phyloP scores from a whole-genome alignment of 2,113 vertebrate species.

The Danionella cerebrum region DNA sequence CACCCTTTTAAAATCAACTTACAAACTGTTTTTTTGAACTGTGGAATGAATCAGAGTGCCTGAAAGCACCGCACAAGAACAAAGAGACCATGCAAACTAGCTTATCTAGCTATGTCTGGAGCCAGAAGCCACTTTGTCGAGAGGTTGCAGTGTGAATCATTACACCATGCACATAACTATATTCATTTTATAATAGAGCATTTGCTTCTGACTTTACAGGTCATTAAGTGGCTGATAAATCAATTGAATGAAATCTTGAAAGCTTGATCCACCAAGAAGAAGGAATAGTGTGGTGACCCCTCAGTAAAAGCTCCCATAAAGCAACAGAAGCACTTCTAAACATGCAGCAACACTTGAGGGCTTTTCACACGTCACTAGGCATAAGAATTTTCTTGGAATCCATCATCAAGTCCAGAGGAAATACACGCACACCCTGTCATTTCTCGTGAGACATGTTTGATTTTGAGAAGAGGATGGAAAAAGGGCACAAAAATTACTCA shows the following conservation, averaged over 20 bases:
- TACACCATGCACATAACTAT: too few relatives aligned
- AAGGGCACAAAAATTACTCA: background rate
- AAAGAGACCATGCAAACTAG: too few relatives aligned
- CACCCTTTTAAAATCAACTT: too few relatives aligned
- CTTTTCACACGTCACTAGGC: background rate
- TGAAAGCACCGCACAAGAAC: too few relatives aligned
- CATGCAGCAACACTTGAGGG: background rate
- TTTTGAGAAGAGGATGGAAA: background rate
- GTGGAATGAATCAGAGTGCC: too few relatives aligned
- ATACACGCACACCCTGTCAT: background rate
- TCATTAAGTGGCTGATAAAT: background rate
- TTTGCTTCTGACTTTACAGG: too few relatives aligned
- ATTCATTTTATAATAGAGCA: too few relatives aligned
- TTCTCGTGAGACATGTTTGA: background rate
- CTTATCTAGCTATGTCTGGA: too few relatives aligned
- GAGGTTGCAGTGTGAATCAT: too few relatives aligned
- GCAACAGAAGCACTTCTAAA: background rate
- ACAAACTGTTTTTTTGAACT: too few relatives aligned
- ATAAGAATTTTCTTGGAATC: background rate
- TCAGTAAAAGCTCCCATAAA: background rate
- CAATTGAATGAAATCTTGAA: background rate
- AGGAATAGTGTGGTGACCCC: background rate
- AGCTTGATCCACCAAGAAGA: background rate
- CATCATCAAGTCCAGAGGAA: background rate
- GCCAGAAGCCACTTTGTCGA: too few relatives aligned